phyloP scores from a whole-genome alignment of 1,140 invertebrate species.

The Solenopsis fugax region DNA sequence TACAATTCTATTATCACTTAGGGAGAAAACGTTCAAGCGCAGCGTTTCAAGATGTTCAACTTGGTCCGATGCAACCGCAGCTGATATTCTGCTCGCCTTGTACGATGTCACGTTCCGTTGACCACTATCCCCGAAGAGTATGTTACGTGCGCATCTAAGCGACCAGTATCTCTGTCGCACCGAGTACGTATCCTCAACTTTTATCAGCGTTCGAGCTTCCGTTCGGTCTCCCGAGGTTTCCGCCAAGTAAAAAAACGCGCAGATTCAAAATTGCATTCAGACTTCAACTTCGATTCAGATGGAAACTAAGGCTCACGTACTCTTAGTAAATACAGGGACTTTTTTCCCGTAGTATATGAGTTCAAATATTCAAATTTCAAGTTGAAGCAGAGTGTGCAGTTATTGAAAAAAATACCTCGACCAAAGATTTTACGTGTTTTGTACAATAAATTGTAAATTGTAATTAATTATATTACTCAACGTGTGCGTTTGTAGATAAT shows the following conservation, averaged over 20 bases:
- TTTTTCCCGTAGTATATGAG: background rate
- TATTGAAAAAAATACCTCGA: background rate
- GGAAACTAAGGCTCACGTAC: constrained; percentile 9
- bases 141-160: constrained; percentile 39
- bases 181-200: constrained; percentile 54
- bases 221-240: constrained; percentile 7
- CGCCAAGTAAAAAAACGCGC: constrained; percentile 55
- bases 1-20: background rate
- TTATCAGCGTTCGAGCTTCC: background rate
- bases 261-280: constrained; percentile 34
- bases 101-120: constrained; percentile 56
- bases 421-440: background rate
- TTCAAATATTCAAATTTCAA: background rate
- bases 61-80: background rate
- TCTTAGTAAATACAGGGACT: constrained; percentile 21
- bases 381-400: background rate
- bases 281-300: constrained; percentile 10
- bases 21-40: background rate
- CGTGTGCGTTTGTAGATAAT: background rate
- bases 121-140: constrained; percentile 38
- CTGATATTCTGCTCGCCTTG: constrained; percentile 42
- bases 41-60: background rate
- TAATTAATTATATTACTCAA: background rate
- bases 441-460: too few relatives aligned
- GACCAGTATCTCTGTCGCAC: constrained; percentile 11